Percentiles rank a stretch among this genome's conserved stretches.
Conservation (phyloP, 2,797 vertebrate species). For the Caiman crocodilus region DNA sequence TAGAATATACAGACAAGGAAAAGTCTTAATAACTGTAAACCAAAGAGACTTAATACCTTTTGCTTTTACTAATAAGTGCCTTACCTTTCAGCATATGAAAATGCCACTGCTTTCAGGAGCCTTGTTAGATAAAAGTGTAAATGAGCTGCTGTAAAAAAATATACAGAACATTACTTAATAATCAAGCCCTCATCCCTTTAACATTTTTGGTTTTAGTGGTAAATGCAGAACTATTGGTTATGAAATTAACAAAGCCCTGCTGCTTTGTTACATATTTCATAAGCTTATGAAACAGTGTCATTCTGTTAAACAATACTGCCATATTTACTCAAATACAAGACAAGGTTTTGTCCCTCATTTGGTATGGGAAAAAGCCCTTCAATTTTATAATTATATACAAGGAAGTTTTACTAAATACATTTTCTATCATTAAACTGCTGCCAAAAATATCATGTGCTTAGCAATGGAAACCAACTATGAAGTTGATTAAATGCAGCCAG, state of each 20-base stretch:
- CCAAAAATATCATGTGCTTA: no score
- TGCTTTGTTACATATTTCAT: background rate
- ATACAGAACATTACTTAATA: background rate
- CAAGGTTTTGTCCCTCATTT: no score
- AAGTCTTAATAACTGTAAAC: background rate
- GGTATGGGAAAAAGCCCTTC: no score
- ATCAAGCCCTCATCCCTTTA: background rate
- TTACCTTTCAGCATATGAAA: background rate
- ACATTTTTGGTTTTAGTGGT: background rate
- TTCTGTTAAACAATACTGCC: no score
- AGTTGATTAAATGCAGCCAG: no score
- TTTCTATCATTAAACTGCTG: no score
- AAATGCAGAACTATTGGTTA: background rate
- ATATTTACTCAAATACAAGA: no score
- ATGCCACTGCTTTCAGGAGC: background rate
- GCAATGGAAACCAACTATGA: no score
- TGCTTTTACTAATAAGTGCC: conserved; percentile 12
- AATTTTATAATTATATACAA: no score
- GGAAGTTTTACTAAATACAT: no score
- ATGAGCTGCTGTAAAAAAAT: background rate
- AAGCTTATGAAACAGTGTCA: background rate
- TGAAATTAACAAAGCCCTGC: background rate
- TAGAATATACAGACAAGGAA: background rate
- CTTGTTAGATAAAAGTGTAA: background rate
- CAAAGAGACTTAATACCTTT: background rate